Conservation (phyloP, 2,888 invertebrate species). For the Trachelus tabidus region DNA sequence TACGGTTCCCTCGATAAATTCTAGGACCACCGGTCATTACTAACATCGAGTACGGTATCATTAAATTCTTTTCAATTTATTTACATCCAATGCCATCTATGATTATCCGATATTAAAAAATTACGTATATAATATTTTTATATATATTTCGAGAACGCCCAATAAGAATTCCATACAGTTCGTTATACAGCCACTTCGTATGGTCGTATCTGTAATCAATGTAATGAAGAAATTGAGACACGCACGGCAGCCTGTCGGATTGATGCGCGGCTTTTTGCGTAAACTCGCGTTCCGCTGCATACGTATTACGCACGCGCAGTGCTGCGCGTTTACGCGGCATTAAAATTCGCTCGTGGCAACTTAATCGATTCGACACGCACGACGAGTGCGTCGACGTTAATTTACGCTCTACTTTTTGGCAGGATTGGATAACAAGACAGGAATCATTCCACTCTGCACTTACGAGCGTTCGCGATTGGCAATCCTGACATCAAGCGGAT, state of each 20-base stretch:
- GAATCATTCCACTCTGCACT: neutral
- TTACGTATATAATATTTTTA: too few species aligned
- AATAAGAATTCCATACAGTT: neutral
- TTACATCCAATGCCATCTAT: neutral
- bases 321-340: neutral
- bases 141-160: neutral
- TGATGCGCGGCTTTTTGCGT: neutral
- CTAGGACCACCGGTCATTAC: constrained; percentile 47
- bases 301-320: neutral
- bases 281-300: neutral
- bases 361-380: constrained; percentile 1
- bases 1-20: neutral
- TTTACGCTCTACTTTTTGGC: neutral
- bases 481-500: neutral
- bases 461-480: neutral
- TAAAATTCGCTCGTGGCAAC: neutral
- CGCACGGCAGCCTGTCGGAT: neutral
- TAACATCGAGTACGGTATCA: constrained; percentile 57
- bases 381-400: neutral
- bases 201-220: neutral
- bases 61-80: constrained; percentile 25
- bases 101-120: neutral
- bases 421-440: neutral
- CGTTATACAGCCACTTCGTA: neutral
- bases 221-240: neutral